A percentile compares a stretch with the other conserved stretches of the same genome.
These are phyloP conservation scores for Otolemur garnettii DNA, from an alignment of 2,113 vertebrate species.

Conservation along the genomic window DNA sequence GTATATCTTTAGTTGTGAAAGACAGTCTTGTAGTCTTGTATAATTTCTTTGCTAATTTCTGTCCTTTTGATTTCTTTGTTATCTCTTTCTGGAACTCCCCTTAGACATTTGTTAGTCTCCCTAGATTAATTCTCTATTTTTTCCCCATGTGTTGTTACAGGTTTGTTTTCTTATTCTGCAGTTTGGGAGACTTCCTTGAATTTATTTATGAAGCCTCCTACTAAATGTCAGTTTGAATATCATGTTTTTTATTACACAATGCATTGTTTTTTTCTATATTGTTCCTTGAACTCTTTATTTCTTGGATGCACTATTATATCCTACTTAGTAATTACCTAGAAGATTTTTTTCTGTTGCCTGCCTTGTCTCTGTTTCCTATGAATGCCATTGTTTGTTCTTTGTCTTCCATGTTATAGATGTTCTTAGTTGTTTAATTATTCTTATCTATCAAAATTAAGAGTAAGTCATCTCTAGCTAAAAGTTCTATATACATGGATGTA, in stretches of 20 bases:
- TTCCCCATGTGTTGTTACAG: neutral
- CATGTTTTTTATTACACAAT: neutral
- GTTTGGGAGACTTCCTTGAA: neutral
- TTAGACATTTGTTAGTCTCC: neutral
- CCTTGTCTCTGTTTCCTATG: neutral
- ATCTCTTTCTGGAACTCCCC: neutral
- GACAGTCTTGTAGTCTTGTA: neutral
- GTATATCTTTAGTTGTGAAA: neutral
- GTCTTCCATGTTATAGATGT: neutral
- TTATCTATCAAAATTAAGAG: neutral
- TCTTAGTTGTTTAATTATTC: neutral
- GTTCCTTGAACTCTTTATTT: conserved; percentile 9
- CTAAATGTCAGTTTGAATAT: neutral
- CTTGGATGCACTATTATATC: neutral
- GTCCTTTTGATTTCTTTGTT: neutral
- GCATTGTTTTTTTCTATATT: neutral
- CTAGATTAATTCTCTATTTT: neutral
- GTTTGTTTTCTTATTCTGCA: neutral
- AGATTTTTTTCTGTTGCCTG: neutral
- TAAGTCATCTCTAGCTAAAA: neutral
- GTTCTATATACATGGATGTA: neutral
- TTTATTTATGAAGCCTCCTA: neutral
- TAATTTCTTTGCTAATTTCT: conserved; percentile 12
- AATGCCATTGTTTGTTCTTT: conserved; percentile 1
- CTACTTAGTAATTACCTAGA: neutral